Evolutionary conservation across 2,888 invertebrate species (phyloP), one percentile per base, ranked within the genome.

Genomic region (Drosophila quinaria): DNA sequence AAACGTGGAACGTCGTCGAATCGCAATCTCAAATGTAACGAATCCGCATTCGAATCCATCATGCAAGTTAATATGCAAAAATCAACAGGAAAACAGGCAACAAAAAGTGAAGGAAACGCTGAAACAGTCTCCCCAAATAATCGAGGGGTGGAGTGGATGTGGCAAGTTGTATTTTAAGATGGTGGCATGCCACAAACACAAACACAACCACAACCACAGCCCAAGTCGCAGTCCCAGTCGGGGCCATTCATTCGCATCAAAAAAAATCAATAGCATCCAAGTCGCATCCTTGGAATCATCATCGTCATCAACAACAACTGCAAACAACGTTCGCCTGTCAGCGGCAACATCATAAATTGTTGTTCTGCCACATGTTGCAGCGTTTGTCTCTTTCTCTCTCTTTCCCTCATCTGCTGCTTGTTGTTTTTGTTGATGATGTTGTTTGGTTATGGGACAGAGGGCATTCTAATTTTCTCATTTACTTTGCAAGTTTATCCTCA

Each of bases 271-370:
- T 77, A 76, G 75, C 70, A 41, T 50, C 50, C 67, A 71, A 59
- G 73, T 74, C 73, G 75, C 80, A 75, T 79, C 80, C 79, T 77
- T 81, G 81, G 85, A 87, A 84, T 78, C 83, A 81, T 88, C 90
- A 89, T 83, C 83, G 81, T 88, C 90, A 89, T 86, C 87, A 90
- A 83, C 80, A 72, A 80, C 88, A 89, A 89, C 90, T 88, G 88
- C 82, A 86, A 90, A 90, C 89, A 90, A 85, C 91, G 88, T 90
- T 90, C 89, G 90, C 90, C 88, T 90, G 91, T 90, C 91, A 90
- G 90, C 90, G 87, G 87, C 89, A 91, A 91, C 90, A 90, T 90
- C 90, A 90, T 90, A 90, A 91, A 90, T 90, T 90, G 91, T 90
- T 91, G 89, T 87, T 88, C 84, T 87, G 87, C 90, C 90, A 87